phyloP scores from a whole-genome alignment of 2,888 invertebrate genomes.

The Teinopalpus imperialis region DNA sequence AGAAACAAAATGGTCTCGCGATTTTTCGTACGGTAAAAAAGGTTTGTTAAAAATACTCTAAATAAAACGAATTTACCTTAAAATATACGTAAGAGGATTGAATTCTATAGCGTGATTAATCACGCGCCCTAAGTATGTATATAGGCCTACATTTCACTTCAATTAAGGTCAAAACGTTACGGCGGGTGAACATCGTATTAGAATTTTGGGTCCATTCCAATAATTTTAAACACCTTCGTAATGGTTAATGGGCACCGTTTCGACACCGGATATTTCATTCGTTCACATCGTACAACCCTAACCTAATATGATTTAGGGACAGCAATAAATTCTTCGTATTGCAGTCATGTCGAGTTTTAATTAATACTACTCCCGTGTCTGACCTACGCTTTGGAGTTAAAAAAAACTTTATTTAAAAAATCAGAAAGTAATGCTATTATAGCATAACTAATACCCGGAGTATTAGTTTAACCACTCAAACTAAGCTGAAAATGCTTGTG shows the following conservation, averaged over 20 bases:
- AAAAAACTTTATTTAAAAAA: background rate
- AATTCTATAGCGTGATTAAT: conserved; percentile 21
- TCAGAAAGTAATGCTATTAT: no score
- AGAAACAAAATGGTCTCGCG: no score
- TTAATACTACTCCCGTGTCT: conserved; percentile 32
- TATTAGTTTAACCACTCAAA: no score
- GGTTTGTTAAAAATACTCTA: background rate
- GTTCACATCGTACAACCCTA: conserved; percentile 27
- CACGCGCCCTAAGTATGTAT: conserved; percentile 1
- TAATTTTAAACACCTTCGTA: conserved; percentile 25
- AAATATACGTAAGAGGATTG: conserved; percentile 5
- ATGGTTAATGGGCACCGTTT: conserved; percentile 21
- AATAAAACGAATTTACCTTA: background rate
- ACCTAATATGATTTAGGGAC: conserved; percentile 35
- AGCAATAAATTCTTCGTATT: conserved; percentile 35
- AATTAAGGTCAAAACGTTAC: conserved; percentile 24
- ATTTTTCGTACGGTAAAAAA: background rate
- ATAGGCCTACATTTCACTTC: conserved; percentile 11
- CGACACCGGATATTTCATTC: conserved; percentile 30
- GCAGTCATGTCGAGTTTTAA: conserved; percentile 36
- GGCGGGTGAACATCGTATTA: conserved; percentile 17
- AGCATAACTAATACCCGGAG: no score
- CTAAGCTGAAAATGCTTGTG: no score
- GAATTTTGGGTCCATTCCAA: conserved; percentile 24
- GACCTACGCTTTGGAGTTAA: background rate